phyloP scores from a whole-genome alignment of 2,888 invertebrate species.

The Cheiracanthium punctorium region DNA sequence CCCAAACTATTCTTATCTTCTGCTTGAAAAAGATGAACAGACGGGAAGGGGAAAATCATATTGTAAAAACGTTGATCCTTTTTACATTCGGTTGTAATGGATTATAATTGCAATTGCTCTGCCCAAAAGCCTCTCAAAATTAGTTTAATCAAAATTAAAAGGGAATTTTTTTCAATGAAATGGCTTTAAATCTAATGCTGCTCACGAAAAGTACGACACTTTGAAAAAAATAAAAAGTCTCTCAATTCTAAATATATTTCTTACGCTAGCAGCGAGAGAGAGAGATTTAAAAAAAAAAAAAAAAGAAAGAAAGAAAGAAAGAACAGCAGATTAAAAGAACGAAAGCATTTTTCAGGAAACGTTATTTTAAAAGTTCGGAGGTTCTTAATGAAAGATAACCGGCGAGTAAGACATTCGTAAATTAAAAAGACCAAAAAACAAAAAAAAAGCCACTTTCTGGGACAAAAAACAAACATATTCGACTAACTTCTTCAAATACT shows the following conservation, averaged over 20 bases:
- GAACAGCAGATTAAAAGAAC: constrained; percentile 1
- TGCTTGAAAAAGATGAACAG: too few relatives aligned
- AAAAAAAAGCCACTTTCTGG: constrained; percentile 35
- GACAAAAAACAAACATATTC: constrained; percentile 64
- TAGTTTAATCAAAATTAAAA: constrained; percentile 9
- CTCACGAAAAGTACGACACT: not conserved
- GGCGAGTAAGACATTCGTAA: constrained; percentile 26
- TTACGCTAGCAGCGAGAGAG: not conserved
- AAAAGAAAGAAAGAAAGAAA: not conserved
- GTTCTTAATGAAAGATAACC: constrained; percentile 50
- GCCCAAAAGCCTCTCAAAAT: constrained; percentile 3
- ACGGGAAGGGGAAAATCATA: not conserved
- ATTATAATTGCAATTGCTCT: constrained; percentile 3
- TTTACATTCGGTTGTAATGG: constrained; percentile 2
- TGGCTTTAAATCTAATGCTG: not conserved
- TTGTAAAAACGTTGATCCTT: not conserved
- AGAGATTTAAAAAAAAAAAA: too few relatives aligned
- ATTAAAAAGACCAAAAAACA: constrained; percentile 8
- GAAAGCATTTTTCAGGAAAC: constrained; percentile 27
- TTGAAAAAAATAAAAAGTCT: not conserved
- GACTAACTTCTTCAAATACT: constrained; percentile 63
- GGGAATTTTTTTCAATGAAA: not conserved
- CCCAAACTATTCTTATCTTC: too few relatives aligned
- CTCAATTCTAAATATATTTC: not conserved
- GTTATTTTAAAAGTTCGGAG: constrained; percentile 48